Percentiles rank a stretch among this genome's conserved stretches.
Evolutionary conservation across 2,797 vertebrate species (phyloP).

Genomic region (Cryptoblepharus egeriae): DNA sequence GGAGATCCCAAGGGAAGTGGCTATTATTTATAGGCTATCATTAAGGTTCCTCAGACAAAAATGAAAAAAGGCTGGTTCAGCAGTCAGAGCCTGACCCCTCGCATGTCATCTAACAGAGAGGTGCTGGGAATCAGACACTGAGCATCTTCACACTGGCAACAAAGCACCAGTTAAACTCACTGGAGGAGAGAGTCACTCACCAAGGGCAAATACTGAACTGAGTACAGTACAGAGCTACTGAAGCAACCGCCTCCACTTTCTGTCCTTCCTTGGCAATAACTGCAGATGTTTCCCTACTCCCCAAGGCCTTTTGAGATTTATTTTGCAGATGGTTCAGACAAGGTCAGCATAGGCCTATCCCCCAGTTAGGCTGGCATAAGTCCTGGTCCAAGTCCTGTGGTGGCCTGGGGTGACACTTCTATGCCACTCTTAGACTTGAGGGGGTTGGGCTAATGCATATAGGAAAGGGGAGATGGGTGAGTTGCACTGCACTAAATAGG

Average conservation of each 20-base stretch:
- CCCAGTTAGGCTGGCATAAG: too few species aligned
- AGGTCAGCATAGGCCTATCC: too few species aligned
- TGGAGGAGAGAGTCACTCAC: conserved; percentile 11
- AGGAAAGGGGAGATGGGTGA: too few species aligned
- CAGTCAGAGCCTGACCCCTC: not conserved
- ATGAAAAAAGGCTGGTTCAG: not conserved
- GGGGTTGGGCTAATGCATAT: too few species aligned
- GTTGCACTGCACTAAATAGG: too few species aligned
- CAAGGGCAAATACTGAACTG: conserved; percentile 7
- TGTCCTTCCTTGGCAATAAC: conserved; percentile 55
- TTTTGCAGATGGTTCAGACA: conserved; percentile 8
- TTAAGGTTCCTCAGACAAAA: conserved; percentile 26
- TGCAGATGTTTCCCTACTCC: conserved; percentile 57
- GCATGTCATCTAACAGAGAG: not conserved
- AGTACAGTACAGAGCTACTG: conserved; percentile 42
- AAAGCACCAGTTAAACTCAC: not conserved
- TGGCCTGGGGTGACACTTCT: too few species aligned
- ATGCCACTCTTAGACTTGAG: too few species aligned
- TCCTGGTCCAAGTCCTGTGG: too few species aligned
- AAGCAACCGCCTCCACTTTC: conserved; percentile 48
- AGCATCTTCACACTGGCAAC: not conserved
- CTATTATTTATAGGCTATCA: conserved; percentile 44
- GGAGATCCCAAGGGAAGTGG: conserved; percentile 31
- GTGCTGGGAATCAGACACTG: not conserved
- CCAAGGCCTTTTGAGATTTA: conserved; percentile 50